Conservation (phyloP, 2,113 vertebrate genomes). For the Cyprinodon variegatus region DNA sequence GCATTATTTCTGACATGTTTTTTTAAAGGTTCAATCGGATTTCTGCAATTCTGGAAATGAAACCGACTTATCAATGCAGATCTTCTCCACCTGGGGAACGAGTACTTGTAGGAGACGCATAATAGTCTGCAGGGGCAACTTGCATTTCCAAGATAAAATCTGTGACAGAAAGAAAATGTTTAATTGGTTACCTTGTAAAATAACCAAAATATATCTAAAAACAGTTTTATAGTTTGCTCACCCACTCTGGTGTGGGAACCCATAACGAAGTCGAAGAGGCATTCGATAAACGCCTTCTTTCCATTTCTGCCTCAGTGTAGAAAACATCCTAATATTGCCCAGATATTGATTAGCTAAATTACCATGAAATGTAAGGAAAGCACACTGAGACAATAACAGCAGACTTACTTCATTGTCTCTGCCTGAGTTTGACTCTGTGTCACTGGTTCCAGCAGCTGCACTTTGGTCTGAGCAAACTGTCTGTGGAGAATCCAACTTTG, state of each 20-base stretch:
- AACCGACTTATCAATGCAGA: conserved; percentile 97
- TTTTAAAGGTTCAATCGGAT: neutral
- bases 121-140: conserved; percentile 96
- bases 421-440: conserved; percentile 79
- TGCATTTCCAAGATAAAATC: conserved; percentile 96
- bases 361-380: neutral
- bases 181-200: neutral
- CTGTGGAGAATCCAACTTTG: conserved; percentile 74
- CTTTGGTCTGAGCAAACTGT: conserved; percentile 70
- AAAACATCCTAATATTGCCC: conserved; percentile 82
- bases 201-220: neutral
- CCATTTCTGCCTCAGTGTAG: conserved; percentile 83
- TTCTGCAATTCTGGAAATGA: neutral
- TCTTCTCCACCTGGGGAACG: conserved; percentile 98
- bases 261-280: conserved; percentile 84
- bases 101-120: conserved; percentile 96
- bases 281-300: conserved; percentile 86
- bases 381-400: neutral
- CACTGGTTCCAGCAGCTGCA: conserved; percentile 67
- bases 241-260: conserved; percentile 93
- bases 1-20: neutral
- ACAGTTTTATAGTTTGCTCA: conserved; percentile 65
- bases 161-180: conserved; percentile 46
- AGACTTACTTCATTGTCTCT: conserved; percentile 80
- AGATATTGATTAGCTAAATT: conserved; percentile 2